phyloP scores from a whole-genome alignment of 2,888 invertebrate genomes.

The Torymus texanus region DNA sequence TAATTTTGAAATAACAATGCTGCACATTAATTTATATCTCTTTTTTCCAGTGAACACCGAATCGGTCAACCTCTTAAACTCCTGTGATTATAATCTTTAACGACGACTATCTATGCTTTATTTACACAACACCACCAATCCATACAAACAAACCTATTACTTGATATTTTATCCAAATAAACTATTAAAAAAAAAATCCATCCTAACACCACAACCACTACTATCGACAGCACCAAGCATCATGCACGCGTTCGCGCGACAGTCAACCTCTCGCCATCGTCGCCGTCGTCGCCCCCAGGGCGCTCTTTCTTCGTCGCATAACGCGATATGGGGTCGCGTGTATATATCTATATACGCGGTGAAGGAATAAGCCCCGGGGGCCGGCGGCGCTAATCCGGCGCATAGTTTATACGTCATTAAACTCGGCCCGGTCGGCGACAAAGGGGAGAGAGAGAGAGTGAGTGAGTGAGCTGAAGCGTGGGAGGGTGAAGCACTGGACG shows the following conservation, averaged over 20 bases:
- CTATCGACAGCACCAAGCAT: neutral
- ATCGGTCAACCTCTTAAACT: too few relatives aligned
- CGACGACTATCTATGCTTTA: too few relatives aligned
- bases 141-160: too few relatives aligned
- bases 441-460: conserved; percentile 19
- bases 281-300: conserved; percentile 20
- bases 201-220: too few relatives aligned
- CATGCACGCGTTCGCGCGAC: neutral
- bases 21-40: too few relatives aligned
- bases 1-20: too few relatives aligned
- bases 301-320: conserved; percentile 34
- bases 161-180: too few relatives aligned
- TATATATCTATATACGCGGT: conserved; percentile 4
- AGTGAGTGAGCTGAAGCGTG: conserved; percentile 36
- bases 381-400: conserved; percentile 69
- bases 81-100: too few relatives aligned
- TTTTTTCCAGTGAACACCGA: too few relatives aligned
- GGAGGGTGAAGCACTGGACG: conserved; percentile 45
- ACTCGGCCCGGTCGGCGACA: conserved; percentile 60
- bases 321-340: conserved; percentile 12
- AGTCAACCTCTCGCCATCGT: conserved; percentile 38
- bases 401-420: conserved; percentile 76
- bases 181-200: too few relatives aligned
- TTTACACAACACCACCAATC: too few relatives aligned
- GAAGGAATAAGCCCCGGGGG: conserved; percentile 54